Conservation (phyloP, 2,113 vertebrate genomes). For the Elgaria multicarinata region DNA sequence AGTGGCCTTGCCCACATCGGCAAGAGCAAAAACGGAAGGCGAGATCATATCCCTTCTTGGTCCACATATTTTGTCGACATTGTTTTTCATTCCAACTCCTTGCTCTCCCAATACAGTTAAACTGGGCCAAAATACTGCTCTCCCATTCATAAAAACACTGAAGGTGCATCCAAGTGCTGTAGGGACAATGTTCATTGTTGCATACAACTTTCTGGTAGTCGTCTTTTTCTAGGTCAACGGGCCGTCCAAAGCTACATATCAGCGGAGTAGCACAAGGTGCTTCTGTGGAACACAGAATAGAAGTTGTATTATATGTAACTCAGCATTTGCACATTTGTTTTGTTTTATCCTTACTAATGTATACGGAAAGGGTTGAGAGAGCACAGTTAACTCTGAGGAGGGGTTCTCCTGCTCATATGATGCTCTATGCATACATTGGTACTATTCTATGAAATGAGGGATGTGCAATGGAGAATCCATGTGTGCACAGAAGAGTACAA, state of each 20-base stretch:
- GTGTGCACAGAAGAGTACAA: not conserved
- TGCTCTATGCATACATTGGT: not conserved
- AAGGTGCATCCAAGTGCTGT: slow-evolving; percentile 97
- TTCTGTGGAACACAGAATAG: slow-evolving; percentile 80
- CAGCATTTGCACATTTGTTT: not conserved
- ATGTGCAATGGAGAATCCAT: not conserved
- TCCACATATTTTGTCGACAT: slow-evolving; percentile 99
- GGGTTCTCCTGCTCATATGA: not conserved
- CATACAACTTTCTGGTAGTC: slow-evolving; percentile 98
- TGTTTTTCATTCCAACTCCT: slow-evolving; percentile 99
- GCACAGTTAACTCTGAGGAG: not conserved
- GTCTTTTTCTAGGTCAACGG: slow-evolving; percentile 94
- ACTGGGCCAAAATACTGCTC: slow-evolving; percentile 97
- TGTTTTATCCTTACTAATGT: not conserved
- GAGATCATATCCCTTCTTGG: slow-evolving; percentile 97
- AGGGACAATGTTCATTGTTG: slow-evolving; percentile 94
- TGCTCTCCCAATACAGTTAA: slow-evolving; percentile 96
- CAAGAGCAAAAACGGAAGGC: slow-evolving; percentile 98
- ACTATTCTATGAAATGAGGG: not conserved
- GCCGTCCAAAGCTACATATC: slow-evolving; percentile 89
- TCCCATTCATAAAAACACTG: slow-evolving; percentile 99
- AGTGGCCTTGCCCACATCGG: slow-evolving; percentile 94
- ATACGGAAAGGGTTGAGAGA: not conserved
- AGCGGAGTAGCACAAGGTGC: slow-evolving; percentile 92
- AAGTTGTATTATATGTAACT: not conserved